phyloP scores from a whole-genome alignment of 2,113 vertebrate genomes.

The Tragelaphus imberbis region DNA sequence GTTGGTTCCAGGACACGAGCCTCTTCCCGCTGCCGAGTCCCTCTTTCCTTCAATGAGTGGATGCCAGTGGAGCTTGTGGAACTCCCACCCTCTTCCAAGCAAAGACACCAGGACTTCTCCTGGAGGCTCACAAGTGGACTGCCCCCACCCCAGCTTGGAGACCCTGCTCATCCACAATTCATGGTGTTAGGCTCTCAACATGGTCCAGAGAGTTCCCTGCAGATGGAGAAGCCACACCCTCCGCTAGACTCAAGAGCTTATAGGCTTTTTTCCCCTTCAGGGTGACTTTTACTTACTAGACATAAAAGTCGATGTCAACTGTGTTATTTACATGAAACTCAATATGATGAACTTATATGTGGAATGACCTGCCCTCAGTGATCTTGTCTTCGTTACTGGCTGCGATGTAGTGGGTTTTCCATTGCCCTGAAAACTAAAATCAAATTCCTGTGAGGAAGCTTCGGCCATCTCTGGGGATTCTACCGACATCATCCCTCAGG shows the following conservation, averaged over 20 bases:
- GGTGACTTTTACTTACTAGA: not conserved
- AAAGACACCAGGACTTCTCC: not conserved
- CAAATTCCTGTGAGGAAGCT: not conserved
- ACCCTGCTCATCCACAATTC: not conserved
- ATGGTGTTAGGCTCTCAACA: accelerated
- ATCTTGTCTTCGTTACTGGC: not conserved
- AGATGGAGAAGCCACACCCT: not conserved
- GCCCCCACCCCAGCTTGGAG: not conserved
- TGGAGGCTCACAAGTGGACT: not conserved
- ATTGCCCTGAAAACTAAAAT: not conserved
- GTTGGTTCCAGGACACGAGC: accelerated
- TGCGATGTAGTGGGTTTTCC: accelerated
- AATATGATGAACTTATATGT: accelerated
- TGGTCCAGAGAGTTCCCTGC: not conserved
- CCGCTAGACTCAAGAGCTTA: not conserved
- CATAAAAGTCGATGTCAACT: accelerated
- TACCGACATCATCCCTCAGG: accelerated
- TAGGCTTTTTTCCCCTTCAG: not conserved
- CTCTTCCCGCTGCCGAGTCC: not conserved
- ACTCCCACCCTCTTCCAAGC: not conserved
- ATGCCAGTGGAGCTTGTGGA: not conserved
- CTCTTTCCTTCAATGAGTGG: not conserved
- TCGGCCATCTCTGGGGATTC: accelerated
- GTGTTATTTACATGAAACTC: not conserved
- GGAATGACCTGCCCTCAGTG: accelerated